A percentile compares a stretch with the other conserved stretches of the same genome.
Evolutionary conservation across 2,113 vertebrate genomes (phyloP).

Genomic region (Polypterus bichir): DNA sequence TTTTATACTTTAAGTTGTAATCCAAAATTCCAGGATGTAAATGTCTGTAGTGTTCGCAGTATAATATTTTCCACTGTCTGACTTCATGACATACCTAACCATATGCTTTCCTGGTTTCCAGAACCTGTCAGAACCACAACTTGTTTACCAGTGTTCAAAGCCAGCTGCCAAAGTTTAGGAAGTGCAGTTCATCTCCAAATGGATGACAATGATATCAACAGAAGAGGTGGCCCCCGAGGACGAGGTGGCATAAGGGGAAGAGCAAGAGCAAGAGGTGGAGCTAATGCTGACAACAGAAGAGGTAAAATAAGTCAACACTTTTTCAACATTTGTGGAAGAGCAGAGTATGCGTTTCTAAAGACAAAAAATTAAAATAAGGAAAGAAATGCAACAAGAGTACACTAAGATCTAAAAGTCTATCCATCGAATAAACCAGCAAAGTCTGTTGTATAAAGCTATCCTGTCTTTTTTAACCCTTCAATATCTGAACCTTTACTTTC

Average conservation of each 20-base stretch:
- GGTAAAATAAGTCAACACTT: constrained; percentile 11
- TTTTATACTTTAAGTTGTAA: no score
- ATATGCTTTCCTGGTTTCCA: background rate
- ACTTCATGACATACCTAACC: background rate
- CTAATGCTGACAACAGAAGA: constrained; percentile 14
- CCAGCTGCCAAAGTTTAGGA: background rate
- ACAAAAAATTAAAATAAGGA: background rate
- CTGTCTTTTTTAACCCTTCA: no score
- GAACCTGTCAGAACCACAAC: background rate
- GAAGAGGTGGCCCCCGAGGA: constrained; percentile 9
- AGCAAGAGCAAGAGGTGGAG: constrained; percentile 13
- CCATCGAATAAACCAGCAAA: background rate
- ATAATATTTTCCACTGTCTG: no score
- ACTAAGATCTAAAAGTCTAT: background rate
- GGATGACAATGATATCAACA: constrained; percentile 8
- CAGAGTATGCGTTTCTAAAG: no score
- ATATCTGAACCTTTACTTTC: no score
- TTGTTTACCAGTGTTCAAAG: no score
- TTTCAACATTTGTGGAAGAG: no score
- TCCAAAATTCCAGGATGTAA: no score
- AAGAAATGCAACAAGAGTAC: background rate
- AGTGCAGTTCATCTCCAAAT: constrained; percentile 11
- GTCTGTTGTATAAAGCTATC: no score
- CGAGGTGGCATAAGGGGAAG: constrained; percentile 6
- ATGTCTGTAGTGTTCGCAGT: no score